Conservation (phyloP, 2,113 vertebrate genomes). For the Lycocorax pyrrhopterus region DNA sequence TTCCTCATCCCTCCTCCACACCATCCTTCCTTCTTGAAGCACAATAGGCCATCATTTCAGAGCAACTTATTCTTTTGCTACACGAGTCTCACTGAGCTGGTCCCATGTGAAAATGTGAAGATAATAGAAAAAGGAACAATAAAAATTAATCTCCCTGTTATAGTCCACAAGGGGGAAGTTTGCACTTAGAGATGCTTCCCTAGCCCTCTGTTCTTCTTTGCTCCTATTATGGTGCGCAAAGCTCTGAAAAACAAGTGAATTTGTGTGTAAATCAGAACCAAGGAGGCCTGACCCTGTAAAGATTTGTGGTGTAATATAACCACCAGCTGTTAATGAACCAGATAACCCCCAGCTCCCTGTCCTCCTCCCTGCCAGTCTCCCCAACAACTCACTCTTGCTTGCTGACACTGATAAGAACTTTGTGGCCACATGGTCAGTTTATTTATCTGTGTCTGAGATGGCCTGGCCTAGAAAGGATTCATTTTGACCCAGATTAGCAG, state of each 20-base stretch:
- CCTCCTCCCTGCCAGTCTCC: background rate
- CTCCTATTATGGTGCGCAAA: background rate
- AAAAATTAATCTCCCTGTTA: background rate
- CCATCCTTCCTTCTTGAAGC: background rate
- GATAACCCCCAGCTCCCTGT: background rate
- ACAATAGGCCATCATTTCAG: background rate
- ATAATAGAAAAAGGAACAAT: background rate
- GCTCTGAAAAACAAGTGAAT: background rate
- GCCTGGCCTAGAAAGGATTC: background rate
- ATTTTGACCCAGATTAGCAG: background rate
- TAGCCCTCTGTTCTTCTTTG: background rate
- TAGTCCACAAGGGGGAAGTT: background rate
- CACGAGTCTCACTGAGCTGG: background rate
- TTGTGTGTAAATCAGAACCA: background rate
- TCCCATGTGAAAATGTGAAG: background rate
- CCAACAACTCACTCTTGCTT: rapidly evolving
- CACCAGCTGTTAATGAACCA: background rate
- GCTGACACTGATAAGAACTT: background rate
- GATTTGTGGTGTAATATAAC: background rate
- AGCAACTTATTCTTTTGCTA: background rate
- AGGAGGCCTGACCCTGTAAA: background rate
- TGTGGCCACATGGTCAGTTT: rapidly evolving
- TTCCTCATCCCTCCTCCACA: background rate
- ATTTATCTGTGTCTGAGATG: background rate
- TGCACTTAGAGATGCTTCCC: background rate